phyloP scores from a whole-genome alignment of 2,113 vertebrate species.

The Daboia siamensis region DNA sequence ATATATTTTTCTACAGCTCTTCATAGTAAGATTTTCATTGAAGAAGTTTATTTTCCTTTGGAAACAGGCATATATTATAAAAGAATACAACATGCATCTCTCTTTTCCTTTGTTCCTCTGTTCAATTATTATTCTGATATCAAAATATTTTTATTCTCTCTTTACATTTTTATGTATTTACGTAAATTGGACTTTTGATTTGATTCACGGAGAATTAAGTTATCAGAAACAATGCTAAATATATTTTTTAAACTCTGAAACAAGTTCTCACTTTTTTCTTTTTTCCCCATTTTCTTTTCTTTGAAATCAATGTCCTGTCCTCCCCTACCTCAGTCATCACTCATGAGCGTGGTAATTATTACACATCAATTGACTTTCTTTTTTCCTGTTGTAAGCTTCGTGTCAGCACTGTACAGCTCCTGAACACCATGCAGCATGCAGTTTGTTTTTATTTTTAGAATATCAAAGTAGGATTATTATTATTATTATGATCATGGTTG shows the following conservation, averaged over 20 bases:
- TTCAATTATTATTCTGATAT: slow-evolving; percentile 12
- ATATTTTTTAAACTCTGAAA: slow-evolving; percentile 71
- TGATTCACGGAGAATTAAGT: slow-evolving; percentile 31
- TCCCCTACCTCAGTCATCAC: slow-evolving; percentile 88
- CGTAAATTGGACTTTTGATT: slow-evolving; percentile 29
- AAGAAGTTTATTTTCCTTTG: background rate
- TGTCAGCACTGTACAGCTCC: slow-evolving; percentile 83
- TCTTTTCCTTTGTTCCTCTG: background rate
- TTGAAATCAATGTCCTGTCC: slow-evolving; percentile 80
- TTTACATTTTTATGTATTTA: slow-evolving; percentile 29
- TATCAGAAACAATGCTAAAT: slow-evolving; percentile 52
- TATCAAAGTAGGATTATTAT: slow-evolving; percentile 26
- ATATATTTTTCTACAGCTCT: background rate
- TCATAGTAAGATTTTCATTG: slow-evolving; percentile 13
- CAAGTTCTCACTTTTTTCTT: slow-evolving; percentile 72
- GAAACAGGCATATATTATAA: background rate
- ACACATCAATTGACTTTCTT: slow-evolving; percentile 66
- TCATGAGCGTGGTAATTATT: slow-evolving; percentile 96
- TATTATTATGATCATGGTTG: slow-evolving; percentile 39
- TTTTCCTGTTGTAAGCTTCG: slow-evolving; percentile 74
- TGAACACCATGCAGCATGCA: slow-evolving; percentile 53
- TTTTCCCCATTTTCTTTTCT: slow-evolving; percentile 70
- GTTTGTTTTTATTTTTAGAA: slow-evolving; percentile 31
- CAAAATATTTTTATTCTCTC: slow-evolving; percentile 30
- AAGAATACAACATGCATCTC: background rate